These are phyloP conservation scores for Cyclargus thomasi DNA, from an alignment of 1,140 invertebrate species.

Conservation along the genomic window DNA sequence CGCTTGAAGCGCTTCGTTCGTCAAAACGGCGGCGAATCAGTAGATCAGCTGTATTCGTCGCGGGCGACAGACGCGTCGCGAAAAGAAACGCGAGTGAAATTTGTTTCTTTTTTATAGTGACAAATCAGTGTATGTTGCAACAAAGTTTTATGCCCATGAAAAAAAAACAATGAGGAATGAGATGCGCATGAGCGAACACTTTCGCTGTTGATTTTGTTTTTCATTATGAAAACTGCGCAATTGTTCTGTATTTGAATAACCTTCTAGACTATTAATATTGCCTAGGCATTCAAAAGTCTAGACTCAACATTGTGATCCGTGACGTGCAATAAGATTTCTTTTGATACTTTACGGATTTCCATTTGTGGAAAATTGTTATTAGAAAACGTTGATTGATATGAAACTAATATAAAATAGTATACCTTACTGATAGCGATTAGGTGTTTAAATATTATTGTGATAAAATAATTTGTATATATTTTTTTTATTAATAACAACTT, in stretches of 20 bases:
- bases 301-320: neutral
- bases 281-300: slow-evolving; percentile 4
- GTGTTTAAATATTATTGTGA: too few relatives aligned
- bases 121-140: slow-evolving; percentile 26
- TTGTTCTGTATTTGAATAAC: slow-evolving; percentile 11
- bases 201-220: slow-evolving; percentile 35
- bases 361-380: neutral
- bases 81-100: slow-evolving; percentile 42
- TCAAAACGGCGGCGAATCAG: slow-evolving; percentile 37
- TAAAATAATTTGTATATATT: too few relatives aligned
- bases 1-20: slow-evolving; percentile 39
- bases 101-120: slow-evolving; percentile 31
- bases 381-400: neutral
- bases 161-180: slow-evolving; percentile 23
- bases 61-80: slow-evolving; percentile 36
- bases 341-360: neutral
- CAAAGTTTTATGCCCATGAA: neutral
- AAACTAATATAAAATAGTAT: neutral
- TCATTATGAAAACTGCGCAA: slow-evolving; percentile 12
- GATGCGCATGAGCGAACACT: slow-evolving; percentile 57
- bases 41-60: slow-evolving; percentile 48
- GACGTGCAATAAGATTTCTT: neutral
- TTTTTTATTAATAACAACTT: too few relatives aligned
- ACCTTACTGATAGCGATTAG: too few relatives aligned
- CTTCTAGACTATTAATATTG: slow-evolving; percentile 4